Base-by-base conservation (phyloP, 2,113 vertebrate species). In the Cryptotis parvus region DNA sequence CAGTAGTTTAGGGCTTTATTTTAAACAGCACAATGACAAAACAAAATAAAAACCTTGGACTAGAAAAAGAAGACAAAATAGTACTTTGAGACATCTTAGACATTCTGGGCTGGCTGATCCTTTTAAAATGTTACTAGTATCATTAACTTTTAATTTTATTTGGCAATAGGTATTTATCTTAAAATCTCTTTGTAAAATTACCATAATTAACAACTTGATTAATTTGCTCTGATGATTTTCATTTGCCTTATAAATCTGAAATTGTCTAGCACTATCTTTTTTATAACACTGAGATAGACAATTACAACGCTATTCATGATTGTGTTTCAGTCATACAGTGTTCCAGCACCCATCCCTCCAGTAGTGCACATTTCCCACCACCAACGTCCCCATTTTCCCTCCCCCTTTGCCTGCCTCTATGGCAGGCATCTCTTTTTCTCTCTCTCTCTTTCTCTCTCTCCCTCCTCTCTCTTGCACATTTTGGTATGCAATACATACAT, bases 21-120 rank as follows among this genome's bases (percentile, higher is more conserved):
- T 89, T 45, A 89, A 89, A 72, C 0, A 85, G 35, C 39, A 15
- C 18, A 84, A 68, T 88, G 31, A 27, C 12, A 76, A 81, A 61
- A 58, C 15, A 65, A 91, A 87, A 68, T 35, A 76, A 31, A 20
- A 81, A 61, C n/a, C 66, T 65, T 80, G 8, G 41, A 41, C 92
- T 87, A 90, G 20, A 73, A 66, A 65, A 91, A 88, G 61, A 68
- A 81, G 84, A 15, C n/a, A 75, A 77, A 74, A 91, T 45, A 65
- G 6, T 14, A 52, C 61, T 68, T 66, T 35, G 27, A 5, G 1
- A 84, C 18, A 9, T 39, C 29, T 77, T 87, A 9, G 3, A 4
- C 1, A 58, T 87, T 92, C 6, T 63, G 2, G 6, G 14, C 79
- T 87, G 81, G 29, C 49, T 33, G 27, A 82, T 58, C 76, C 55